Evolutionary conservation across 2,113 vertebrate genomes (phyloP), one percentile per base, ranked within the genome.

Genomic region (Anguilla japonica): DNA sequence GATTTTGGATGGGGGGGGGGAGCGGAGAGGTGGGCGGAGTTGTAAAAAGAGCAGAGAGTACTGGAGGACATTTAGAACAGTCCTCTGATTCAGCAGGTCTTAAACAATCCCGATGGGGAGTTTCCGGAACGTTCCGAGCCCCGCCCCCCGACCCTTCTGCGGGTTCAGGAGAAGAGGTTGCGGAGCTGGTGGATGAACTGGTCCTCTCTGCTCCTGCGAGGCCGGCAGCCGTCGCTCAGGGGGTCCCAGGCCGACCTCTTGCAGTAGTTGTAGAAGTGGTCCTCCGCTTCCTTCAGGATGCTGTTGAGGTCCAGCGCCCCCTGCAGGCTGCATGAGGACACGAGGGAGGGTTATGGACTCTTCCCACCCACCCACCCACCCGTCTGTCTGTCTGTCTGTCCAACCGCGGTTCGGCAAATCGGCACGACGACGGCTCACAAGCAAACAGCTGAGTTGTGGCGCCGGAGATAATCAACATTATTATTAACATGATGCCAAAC

Each of bases 181-280:
- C 94, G 91, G 6, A 96, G 92, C 20, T 94, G 94, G 86, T 89
- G 93, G 0, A 95, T 89, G 86, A 96, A 95, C 87, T 93, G 92
- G 7, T 94, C 93, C 26, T 92, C 93, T 87, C 91, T 95, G 88
- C 85, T 92, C 63, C 83, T 91, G 88, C 89, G 89, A 11, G 81
- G 82, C 11, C 71, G 88, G 88, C 89, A 93, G 5, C 1, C 90
- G 0, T 87, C 81, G 6, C 88, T 93, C 87, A 94, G 87, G 26
- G 91, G 93, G 87, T 91, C 94, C 91, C 93, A 93, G 1, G 94
- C 89, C 53, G 91, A 93, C 20, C 93, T 88, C 83, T 94, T 95
- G 90, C 95, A 96, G 94, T 96, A 96, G 91, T 95, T 93, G 89
- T 94, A 95, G 90, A 96, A 94, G 84, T 92, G 94, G 50, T 91